Conservation (phyloP, 2,888 invertebrate species). For the Orthosia cruda region DNA sequence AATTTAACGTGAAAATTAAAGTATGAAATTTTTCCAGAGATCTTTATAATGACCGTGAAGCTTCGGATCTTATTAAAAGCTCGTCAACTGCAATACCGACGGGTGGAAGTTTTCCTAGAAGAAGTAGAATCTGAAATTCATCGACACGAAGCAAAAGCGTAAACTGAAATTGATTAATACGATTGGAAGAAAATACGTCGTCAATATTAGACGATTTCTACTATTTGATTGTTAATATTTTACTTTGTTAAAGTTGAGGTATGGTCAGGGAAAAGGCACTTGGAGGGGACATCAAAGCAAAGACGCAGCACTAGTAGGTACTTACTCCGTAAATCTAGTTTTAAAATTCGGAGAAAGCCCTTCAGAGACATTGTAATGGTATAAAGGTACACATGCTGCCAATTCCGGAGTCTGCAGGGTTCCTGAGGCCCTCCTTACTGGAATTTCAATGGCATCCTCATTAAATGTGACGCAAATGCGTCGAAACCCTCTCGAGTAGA, state of each 20-base stretch:
- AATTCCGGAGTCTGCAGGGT: constrained; percentile 26
- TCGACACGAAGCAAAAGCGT: background rate
- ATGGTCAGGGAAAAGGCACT: background rate
- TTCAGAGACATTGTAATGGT: constrained; percentile 21
- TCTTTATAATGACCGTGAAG: background rate
- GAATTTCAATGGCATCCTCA: constrained; percentile 36
- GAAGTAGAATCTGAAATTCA: background rate
- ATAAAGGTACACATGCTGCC: constrained; percentile 9
- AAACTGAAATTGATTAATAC: background rate
- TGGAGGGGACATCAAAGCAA: background rate
- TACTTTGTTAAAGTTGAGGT: background rate
- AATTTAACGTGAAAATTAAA: constrained; percentile 11
- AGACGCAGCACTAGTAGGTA: background rate
- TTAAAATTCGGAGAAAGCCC: background rate
- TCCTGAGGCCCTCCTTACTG: background rate
- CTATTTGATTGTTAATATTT: background rate
- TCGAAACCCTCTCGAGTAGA: background rate
- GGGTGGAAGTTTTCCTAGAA: background rate
- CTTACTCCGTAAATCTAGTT: background rate
- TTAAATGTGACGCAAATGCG: constrained; percentile 24
- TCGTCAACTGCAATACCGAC: background rate
- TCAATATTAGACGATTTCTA: background rate
- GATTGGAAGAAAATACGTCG: background rate
- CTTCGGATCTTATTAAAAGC: background rate
- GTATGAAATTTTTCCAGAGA: too few species aligned